Evolutionary conservation across 2,888 invertebrate species (phyloP), one percentile per base, ranked within the genome.

Genomic region (Aethes cnicana): DNA sequence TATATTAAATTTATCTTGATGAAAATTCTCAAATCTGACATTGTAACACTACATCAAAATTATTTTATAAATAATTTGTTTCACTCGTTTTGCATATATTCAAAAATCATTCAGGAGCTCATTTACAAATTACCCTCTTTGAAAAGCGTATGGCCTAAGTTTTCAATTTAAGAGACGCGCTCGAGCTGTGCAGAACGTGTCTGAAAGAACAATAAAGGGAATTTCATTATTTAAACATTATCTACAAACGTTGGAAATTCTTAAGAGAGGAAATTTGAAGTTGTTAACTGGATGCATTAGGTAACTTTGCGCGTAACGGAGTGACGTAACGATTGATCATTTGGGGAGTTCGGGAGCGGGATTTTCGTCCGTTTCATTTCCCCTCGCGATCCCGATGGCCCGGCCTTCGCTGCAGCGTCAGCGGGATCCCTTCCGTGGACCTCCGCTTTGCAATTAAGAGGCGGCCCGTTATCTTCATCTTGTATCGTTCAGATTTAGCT

Each of bases 391-490:
- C 61, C 49, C 49, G 58, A 54, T 59, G 58, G 61, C 63, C 59
- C 56, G 50, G 20, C 32, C 33, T 37, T 39, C 59, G 56, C 37
- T 57, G 61, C 53, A 60, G 50, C 58, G 59, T 68, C 66, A 70
- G 68, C 67, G 57, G 54, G 64, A 70, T 64, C 64, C 64, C 59
- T 65, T 65, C 53, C 42, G 47, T 48, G 56, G 61, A 61, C 66
- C 63, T 65, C 62, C 53, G 56, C 58, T 59, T 62, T 57, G 64
- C 66, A 73, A 72, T 74, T 68, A 72, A 63, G 60, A 16, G 21
- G 21, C 18, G 12, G 20, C 55, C n/a, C 58, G 54, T 57, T 59
- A 66, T 63, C 62, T 61, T 62, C 35, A 54, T 53, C 53, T 55
- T 57, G 55, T 60, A 42, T 25, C 28, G 33, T 20, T 42, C 18